Percentiles rank a stretch among this genome's conserved stretches.
Evolutionary conservation across 2,113 vertebrate species (phyloP).

Genomic region (Rhynchomys soricoides): DNA sequence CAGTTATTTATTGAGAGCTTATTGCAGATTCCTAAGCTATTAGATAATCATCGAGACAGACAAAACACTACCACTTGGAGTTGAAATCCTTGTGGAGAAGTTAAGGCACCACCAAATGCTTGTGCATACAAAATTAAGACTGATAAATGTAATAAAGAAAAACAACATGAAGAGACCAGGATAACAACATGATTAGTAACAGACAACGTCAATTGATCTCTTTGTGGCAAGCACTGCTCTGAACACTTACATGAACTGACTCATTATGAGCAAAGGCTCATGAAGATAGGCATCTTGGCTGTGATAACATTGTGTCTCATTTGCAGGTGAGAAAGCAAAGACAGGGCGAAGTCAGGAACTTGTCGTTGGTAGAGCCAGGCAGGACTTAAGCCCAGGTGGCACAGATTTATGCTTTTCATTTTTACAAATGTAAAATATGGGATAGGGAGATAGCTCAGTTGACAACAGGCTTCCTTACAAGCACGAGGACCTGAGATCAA

Average conservation of each 20-base stretch:
- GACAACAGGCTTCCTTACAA: not conserved
- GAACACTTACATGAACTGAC: not conserved
- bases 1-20: not conserved
- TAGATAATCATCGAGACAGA: not conserved
- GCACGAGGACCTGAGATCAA: not conserved
- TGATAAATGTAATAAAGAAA: not conserved
- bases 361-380: not conserved
- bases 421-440: not conserved
- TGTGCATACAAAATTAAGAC: not conserved
- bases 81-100: not conserved
- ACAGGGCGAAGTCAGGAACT: not conserved
- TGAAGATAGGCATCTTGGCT: not conserved
- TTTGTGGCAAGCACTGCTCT: not conserved
- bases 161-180: not conserved
- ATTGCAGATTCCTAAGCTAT: not conserved
- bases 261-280: not conserved
- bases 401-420: not conserved
- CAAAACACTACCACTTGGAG: not conserved
- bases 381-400: not conserved
- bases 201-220: not conserved
- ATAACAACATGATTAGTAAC: not conserved
- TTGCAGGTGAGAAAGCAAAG: not conserved
- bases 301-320: not conserved
- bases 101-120: not conserved
- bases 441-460: not conserved